These are phyloP conservation scores for Lasioglossum marginatum DNA, from an alignment of 2,888 invertebrate species.

Conservation along the genomic window DNA sequence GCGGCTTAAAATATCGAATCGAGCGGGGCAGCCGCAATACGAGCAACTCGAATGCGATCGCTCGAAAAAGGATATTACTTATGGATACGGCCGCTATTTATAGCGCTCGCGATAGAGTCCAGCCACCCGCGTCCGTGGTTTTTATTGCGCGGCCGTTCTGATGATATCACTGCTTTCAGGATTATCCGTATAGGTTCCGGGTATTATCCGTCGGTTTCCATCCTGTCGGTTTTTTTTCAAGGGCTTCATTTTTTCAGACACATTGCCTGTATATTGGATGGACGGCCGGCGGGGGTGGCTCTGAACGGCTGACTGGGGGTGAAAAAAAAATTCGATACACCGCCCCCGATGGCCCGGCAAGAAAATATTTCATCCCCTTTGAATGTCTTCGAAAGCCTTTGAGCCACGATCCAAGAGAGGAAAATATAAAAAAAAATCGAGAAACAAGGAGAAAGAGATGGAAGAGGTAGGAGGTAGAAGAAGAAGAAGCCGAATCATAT, in stretches of 20 bases:
- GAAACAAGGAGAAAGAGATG: background rate
- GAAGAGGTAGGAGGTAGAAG: background rate
- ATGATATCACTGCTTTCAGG: slow-evolving; percentile 54
- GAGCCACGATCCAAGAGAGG: slow-evolving; percentile 9
- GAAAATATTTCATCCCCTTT: slow-evolving; percentile 39
- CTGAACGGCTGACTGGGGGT: background rate
- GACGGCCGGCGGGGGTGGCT: slow-evolving; percentile 1
- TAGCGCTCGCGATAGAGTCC: slow-evolving; percentile 30
- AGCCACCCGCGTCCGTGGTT: slow-evolving; percentile 38
- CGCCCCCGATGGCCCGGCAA: background rate
- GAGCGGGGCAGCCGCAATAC: background rate
- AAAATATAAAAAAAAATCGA: background rate
- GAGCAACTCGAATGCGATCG: slow-evolving; percentile 9
- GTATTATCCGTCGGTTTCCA: slow-evolving; percentile 48
- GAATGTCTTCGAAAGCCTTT: slow-evolving; percentile 34
- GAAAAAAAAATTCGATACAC: slow-evolving; percentile 33
- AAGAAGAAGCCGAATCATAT: background rate
- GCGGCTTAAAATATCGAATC: slow-evolving; percentile 8
- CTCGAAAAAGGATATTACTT: slow-evolving; percentile 25
- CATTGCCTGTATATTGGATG: slow-evolving; percentile 32
- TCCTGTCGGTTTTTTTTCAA: slow-evolving; percentile 37
- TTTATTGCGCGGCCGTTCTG: slow-evolving; percentile 49
- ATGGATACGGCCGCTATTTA: slow-evolving; percentile 51
- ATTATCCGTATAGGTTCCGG: slow-evolving; percentile 58
- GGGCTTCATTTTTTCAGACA: slow-evolving; percentile 40